A percentile compares a stretch with the other conserved stretches of the same genome.
These are phyloP conservation scores for Lineus longissimus DNA, from an alignment of 1,140 invertebrate genomes.

Conservation along the genomic window DNA sequence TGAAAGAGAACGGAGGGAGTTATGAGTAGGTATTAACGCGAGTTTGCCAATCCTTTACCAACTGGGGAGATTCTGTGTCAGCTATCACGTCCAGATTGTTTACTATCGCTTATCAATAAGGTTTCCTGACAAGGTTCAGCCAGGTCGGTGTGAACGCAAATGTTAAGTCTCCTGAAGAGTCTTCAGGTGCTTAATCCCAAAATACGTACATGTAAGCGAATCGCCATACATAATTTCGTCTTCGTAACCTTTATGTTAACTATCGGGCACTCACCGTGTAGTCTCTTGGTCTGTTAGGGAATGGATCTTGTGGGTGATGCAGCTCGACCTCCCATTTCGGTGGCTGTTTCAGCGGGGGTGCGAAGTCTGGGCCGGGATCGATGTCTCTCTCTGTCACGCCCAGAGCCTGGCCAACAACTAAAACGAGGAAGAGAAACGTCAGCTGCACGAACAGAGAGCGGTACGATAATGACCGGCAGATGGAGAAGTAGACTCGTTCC, in stretches of 20 bases:
- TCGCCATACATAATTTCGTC: too few relatives aligned
- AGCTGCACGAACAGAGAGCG: too few relatives aligned
- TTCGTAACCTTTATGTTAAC: too few relatives aligned
- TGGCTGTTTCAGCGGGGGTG: conserved; percentile 23
- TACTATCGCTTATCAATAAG: background rate
- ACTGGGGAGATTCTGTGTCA: background rate
- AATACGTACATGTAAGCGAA: too few relatives aligned
- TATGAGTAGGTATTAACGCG: background rate
- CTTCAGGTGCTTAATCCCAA: background rate
- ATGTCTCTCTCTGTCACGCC: conserved; percentile 24
- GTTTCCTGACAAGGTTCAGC: background rate
- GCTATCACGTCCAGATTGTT: background rate
- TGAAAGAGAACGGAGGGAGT: background rate
- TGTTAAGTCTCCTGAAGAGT: background rate
- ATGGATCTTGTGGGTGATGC: conserved; percentile 26
- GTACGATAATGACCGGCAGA: background rate
- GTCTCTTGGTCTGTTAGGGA: conserved; percentile 27
- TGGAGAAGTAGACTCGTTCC: too few relatives aligned
- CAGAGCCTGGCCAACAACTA: conserved; percentile 26
- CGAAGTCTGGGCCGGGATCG: conserved; percentile 30
- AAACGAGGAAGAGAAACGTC: background rate
- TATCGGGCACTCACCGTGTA: conserved; percentile 36
- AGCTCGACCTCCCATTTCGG: conserved; percentile 31
- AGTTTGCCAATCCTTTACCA: background rate
- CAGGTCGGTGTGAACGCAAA: background rate